phyloP scores from a whole-genome alignment of 2,888 invertebrate species.

The Sceliomorpha sp. region DNA sequence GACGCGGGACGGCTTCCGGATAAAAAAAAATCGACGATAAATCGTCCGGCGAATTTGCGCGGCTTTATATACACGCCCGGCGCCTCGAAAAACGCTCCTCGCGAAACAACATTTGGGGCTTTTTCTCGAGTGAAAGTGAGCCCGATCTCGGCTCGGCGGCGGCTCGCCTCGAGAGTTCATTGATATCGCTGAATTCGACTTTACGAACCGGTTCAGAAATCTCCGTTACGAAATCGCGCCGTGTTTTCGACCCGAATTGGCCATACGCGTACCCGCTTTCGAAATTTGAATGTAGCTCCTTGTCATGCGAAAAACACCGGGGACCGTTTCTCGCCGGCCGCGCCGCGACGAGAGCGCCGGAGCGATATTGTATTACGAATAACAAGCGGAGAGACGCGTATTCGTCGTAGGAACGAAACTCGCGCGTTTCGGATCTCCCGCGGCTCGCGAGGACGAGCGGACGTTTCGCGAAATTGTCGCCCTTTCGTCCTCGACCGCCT shows the following conservation, averaged over 20 bases:
- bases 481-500: no score
- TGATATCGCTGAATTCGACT: slow-evolving; percentile 65
- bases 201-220: slow-evolving; percentile 61
- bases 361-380: no score
- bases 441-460: no score
- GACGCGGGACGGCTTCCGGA: no score
- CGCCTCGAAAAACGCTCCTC: slow-evolving; percentile 17
- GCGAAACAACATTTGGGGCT: slow-evolving; percentile 26
- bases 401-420: no score
- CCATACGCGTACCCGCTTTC: slow-evolving; percentile 46
- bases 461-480: no score
- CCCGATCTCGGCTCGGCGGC: slow-evolving; percentile 33
- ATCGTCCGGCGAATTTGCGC: slow-evolving; percentile 1
- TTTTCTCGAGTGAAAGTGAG: slow-evolving; percentile 62
- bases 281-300: slow-evolving; percentile 43
- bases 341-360: no score
- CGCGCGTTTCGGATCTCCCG: no score
- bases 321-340: no score
- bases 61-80: background rate
- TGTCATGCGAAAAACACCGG: slow-evolving; percentile 9
- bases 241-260: slow-evolving; percentile 49
- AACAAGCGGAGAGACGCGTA: no score
- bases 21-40: background rate
- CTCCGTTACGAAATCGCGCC: slow-evolving; percentile 58
- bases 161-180: slow-evolving; percentile 57